Evolutionary conservation across 2,797 vertebrate genomes (phyloP).

Genomic region (Nothura maculosa): DNA sequence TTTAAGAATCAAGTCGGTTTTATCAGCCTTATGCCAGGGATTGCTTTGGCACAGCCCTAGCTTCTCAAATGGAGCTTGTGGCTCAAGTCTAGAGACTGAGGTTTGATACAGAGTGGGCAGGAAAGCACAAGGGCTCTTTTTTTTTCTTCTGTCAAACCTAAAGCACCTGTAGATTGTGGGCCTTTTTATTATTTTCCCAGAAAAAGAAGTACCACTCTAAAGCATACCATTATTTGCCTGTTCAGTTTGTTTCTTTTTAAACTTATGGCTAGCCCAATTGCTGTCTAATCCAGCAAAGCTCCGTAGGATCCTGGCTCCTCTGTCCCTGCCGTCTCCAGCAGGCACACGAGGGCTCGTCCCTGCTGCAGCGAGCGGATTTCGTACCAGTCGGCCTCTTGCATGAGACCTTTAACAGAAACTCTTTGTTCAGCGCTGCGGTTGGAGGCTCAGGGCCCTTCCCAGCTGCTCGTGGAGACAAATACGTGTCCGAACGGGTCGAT

Average conservation of each 20-base stretch:
- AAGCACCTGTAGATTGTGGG: background rate
- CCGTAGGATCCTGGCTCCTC: background rate
- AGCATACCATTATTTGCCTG: background rate
- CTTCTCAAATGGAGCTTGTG: background rate
- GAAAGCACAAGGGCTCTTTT: background rate
- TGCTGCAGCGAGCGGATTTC: background rate
- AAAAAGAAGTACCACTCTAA: background rate
- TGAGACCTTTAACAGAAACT: slow-evolving; percentile 35
- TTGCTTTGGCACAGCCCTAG: background rate
- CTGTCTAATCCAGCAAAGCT: background rate
- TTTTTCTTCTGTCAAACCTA: background rate
- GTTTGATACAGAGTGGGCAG: background rate
- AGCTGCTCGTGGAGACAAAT: slow-evolving; percentile 44
- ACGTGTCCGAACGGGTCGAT: background rate
- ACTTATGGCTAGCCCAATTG: background rate
- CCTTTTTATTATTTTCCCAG: background rate
- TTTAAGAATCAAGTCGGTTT: background rate
- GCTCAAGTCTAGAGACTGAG: background rate
- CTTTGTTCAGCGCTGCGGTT: slow-evolving; percentile 16
- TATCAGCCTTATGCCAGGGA: fast-evolving
- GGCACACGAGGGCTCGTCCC: fast-evolving
- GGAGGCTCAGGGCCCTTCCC: slow-evolving; percentile 46
- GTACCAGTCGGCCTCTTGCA: slow-evolving; percentile 43
- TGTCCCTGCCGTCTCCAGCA: background rate
- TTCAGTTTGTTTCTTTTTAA: background rate